A percentile compares a stretch with the other conserved stretches of the same genome.
These are phyloP conservation scores for Sciurus vulgaris DNA, from an alignment of 2,797 vertebrate genomes.

Conservation along the genomic window DNA sequence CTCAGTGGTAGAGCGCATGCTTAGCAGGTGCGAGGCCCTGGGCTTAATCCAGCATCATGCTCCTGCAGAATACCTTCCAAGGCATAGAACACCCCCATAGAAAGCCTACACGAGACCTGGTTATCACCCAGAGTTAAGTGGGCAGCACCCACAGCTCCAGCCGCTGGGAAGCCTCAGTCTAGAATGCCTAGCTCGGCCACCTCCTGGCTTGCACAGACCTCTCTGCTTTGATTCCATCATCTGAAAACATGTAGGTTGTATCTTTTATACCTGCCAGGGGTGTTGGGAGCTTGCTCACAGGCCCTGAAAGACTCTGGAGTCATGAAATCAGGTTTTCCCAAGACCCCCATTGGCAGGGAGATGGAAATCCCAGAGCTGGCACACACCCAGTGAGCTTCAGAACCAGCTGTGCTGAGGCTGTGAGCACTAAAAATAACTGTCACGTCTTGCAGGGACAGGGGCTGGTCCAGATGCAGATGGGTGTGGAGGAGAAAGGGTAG, in stretches of 20 bases:
- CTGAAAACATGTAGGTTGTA: not conserved
- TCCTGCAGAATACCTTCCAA: not conserved
- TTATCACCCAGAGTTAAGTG: not conserved
- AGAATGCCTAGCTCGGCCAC: not conserved
- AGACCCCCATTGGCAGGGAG: not conserved
- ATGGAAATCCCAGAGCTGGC: constrained; percentile 11
- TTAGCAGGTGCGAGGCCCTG: not conserved
- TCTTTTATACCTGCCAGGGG: not conserved
- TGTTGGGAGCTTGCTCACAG: not conserved
- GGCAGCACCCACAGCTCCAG: not conserved
- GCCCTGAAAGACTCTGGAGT: not conserved
- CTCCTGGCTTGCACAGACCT: not conserved
- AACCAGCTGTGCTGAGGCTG: not conserved
- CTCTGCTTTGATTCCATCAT: not conserved
- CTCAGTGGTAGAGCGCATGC: not conserved
- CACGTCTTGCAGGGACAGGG: not conserved
- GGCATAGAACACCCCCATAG: not conserved
- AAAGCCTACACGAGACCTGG: not conserved
- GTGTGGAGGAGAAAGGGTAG: not conserved
- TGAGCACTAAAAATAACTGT: constrained; percentile 70
- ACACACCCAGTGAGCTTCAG: not conserved
- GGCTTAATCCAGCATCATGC: not conserved
- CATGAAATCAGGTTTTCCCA: not conserved
- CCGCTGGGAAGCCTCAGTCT: not conserved
- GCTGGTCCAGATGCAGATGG: not conserved